Evolutionary conservation across 2,888 invertebrate species (phyloP).

Genomic region (Zaprionus obscuricornis): DNA sequence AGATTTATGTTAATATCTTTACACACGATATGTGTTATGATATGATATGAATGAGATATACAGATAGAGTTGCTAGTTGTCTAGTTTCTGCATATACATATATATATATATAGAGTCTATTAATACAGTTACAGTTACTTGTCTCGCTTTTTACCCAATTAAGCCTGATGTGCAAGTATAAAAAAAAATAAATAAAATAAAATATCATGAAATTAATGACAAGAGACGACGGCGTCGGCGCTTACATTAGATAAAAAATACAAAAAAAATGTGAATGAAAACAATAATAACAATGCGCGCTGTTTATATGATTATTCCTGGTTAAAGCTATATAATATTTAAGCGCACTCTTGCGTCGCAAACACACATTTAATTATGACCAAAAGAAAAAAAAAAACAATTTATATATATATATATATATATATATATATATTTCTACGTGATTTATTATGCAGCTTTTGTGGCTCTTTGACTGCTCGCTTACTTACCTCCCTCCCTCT

Average conservation of each 20-base stretch:
- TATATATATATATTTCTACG: no score
- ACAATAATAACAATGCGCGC: slow-evolving; percentile 32
- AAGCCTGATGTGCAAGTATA: slow-evolving; percentile 31
- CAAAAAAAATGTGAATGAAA: slow-evolving; percentile 29
- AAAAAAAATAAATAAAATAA: no score
- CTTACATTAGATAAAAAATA: not conserved
- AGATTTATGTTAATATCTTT: no score
- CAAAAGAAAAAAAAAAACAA: no score
- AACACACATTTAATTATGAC: slow-evolving; percentile 63
- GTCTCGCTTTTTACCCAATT: slow-evolving; percentile 49
- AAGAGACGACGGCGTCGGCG: no score
- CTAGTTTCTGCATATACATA: no score
- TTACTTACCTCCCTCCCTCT: not conserved
- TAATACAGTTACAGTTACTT: slow-evolving; percentile 13
- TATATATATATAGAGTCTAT: slow-evolving; percentile 14
- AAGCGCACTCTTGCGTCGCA: slow-evolving; percentile 49
- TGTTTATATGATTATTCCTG: slow-evolving; percentile 5
- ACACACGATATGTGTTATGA: no score
- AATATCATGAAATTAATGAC: slow-evolving; percentile 46
- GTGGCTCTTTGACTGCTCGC: slow-evolving; percentile 29
- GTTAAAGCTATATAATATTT: slow-evolving; percentile 16
- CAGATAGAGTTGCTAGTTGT: no score
- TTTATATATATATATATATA: no score
- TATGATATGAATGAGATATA: no score
- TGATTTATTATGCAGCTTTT: slow-evolving; percentile 54